A percentile compares a stretch with the other conserved stretches of the same genome.
Evolutionary conservation across 2,797 vertebrate genomes (phyloP).

Genomic region (Scolopax bukidnonensis): DNA sequence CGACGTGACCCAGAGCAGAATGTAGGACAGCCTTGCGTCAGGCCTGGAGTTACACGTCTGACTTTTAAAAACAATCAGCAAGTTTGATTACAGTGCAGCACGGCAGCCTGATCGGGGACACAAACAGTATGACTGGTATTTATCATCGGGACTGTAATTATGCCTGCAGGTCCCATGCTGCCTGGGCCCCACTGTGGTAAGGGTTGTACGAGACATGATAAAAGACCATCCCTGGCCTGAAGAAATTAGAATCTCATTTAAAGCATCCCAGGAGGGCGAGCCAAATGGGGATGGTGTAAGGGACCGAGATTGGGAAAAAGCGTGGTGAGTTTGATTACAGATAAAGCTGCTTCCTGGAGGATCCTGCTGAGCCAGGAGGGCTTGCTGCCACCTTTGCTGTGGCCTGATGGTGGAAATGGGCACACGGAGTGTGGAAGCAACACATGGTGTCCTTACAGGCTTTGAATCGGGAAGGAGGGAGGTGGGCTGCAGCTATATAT

Average conservation of each 20-base stretch:
- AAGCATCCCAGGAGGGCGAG: conserved; percentile 11
- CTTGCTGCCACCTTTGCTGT: neutral
- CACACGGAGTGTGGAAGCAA: neutral
- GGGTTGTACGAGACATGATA: neutral
- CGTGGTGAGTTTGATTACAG: neutral
- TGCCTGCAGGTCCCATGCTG: conserved; percentile 34
- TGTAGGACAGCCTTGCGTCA: conserved; percentile 30
- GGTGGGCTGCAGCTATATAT: neutral
- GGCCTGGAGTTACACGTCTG: neutral
- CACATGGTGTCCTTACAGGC: neutral
- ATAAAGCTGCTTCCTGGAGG: neutral
- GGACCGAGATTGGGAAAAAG: neutral
- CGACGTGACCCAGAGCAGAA: neutral
- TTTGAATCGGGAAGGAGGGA: neutral
- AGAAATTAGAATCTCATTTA: conserved; percentile 47
- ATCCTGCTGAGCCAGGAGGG: neutral
- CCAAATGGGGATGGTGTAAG: conserved; percentile 1
- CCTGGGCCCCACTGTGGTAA: neutral
- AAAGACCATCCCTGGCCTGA: conserved; percentile 10
- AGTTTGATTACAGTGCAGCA: neutral
- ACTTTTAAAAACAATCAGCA: conserved; percentile 21
- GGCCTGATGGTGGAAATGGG: neutral
- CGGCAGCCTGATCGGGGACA: neutral
- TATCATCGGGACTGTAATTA: conserved; percentile 28
- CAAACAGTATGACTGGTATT: neutral